These are phyloP conservation scores for Nettapus auritus DNA, from an alignment of 2,113 vertebrate genomes.

Conservation along the genomic window DNA sequence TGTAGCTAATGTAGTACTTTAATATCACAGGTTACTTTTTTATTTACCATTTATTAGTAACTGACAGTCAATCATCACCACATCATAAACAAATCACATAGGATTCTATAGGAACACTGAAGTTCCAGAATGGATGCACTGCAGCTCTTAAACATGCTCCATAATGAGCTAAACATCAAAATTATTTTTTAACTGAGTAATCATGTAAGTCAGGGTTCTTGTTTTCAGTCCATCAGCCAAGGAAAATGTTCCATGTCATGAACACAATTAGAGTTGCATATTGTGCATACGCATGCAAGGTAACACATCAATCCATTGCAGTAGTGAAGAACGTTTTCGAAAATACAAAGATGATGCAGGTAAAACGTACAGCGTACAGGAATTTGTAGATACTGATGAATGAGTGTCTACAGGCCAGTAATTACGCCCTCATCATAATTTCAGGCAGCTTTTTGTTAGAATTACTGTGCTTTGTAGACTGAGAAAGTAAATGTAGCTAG, in stretches of 20 bases:
- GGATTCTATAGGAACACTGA: slow-evolving; percentile 67
- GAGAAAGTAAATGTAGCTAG: not conserved
- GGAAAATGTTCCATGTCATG: slow-evolving; percentile 41
- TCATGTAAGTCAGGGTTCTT: slow-evolving; percentile 43
- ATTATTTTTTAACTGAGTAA: slow-evolving; percentile 65
- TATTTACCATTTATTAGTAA: slow-evolving; percentile 85
- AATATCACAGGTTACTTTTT: slow-evolving; percentile 81
- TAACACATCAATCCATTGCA: not conserved
- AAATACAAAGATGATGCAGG: not conserved
- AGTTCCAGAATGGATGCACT: slow-evolving; percentile 53
- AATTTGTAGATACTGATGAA: not conserved
- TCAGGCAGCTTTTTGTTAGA: not conserved
- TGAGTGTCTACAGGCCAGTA: not conserved
- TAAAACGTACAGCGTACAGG: not conserved
- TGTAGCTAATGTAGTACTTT: slow-evolving; percentile 84
- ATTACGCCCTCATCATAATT: not conserved
- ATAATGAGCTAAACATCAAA: slow-evolving; percentile 57
- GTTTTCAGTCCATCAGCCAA: slow-evolving; percentile 52
- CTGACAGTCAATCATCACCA: slow-evolving; percentile 84
- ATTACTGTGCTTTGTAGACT: not conserved
- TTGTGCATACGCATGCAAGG: not conserved
- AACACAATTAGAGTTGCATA: slow-evolving; percentile 43
- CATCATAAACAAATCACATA: slow-evolving; percentile 82
- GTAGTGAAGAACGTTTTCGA: not conserved
- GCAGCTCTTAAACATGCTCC: not conserved